phyloP scores from a whole-genome alignment of 2,888 invertebrate species.

The Dryococelus australis region DNA sequence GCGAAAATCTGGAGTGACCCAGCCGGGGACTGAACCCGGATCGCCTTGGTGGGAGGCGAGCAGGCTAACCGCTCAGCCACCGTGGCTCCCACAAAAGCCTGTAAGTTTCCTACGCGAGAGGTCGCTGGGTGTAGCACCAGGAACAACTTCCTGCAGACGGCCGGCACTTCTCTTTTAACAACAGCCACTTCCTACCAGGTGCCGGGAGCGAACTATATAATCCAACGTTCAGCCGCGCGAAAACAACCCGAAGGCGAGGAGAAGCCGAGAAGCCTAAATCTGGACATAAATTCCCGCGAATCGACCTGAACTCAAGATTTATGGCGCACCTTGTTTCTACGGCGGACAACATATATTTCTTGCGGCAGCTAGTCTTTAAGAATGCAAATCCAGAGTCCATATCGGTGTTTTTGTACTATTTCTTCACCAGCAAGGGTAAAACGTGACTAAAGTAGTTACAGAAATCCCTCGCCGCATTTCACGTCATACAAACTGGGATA shows the following conservation, averaged over 20 bases:
- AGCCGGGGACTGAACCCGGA: no score
- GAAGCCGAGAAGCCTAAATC: neutral
- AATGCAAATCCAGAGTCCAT: neutral
- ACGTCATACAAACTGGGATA: no score
- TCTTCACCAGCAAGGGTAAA: neutral
- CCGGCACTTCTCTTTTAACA: neutral
- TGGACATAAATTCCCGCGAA: conserved; percentile 6
- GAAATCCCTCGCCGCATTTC: no score
- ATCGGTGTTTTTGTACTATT: neutral
- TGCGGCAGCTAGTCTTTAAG: neutral
- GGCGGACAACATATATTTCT: no score
- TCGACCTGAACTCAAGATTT: conserved; percentile 8
- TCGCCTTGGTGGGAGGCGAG: no score
- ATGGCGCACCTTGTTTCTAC: neutral
- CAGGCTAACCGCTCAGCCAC: no score
- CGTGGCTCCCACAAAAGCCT: no score
- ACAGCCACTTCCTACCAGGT: neutral
- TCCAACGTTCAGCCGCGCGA: neutral
- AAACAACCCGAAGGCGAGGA: neutral
- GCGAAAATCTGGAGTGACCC: no score
- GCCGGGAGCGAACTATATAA: neutral
- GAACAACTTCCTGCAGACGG: neutral
- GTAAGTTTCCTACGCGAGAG: neutral
- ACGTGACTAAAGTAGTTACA: neutral
- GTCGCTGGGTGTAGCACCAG: neutral